These are phyloP conservation scores for Serinus canaria DNA, from an alignment of 2,113 vertebrate species.

Conservation along the genomic window DNA sequence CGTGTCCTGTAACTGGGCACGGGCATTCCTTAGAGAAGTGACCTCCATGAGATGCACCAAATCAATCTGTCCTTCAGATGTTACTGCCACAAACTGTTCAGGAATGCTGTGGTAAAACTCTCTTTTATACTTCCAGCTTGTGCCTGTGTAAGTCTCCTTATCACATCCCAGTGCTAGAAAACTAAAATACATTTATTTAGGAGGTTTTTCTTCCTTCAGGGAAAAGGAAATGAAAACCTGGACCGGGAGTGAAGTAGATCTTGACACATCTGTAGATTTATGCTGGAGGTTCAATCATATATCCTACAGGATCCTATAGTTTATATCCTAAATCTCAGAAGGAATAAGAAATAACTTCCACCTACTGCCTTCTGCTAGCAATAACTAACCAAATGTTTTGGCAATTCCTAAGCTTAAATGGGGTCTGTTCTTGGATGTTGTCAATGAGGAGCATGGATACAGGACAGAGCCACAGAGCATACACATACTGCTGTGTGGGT, in stretches of 20 bases:
- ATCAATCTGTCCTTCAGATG: not conserved
- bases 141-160: not conserved
- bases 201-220: not conserved
- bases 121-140: not conserved
- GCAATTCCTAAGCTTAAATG: not conserved
- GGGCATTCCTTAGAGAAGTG: not conserved
- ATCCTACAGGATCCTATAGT: not conserved
- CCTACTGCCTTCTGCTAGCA: not conserved
- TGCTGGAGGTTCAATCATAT: not conserved
- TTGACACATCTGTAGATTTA: not conserved
- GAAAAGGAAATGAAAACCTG: not conserved
- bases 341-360: not conserved
- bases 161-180: not conserved
- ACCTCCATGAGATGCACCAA: not conserved
- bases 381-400: not conserved
- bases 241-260: not conserved
- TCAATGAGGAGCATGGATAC: not conserved
- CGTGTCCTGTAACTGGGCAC: fast-evolving
- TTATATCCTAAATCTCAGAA: not conserved
- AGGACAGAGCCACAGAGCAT: not conserved
- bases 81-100: not conserved
- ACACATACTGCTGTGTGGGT: not conserved
- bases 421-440: not conserved
- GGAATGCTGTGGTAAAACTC: not conserved
- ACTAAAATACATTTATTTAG: not conserved